phyloP scores from a whole-genome alignment of 2,888 invertebrate species.

The Tromatobia lineatoria region DNA sequence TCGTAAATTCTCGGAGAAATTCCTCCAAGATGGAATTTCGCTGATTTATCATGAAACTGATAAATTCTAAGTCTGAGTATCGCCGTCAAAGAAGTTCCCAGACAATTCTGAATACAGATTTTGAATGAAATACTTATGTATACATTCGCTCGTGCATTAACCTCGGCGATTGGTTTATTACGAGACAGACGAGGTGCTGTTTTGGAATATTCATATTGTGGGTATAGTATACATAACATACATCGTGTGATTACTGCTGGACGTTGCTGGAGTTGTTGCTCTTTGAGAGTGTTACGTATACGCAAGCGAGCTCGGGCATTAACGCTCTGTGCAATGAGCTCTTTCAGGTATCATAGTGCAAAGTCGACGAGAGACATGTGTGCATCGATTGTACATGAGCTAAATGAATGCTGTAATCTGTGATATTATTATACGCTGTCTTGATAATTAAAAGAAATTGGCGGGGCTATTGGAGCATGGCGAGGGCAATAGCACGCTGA shows the following conservation, averaged over 20 bases:
- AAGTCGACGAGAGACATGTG: constrained; percentile 17
- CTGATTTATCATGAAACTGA: constrained; percentile 23
- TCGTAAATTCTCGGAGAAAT: constrained; percentile 82
- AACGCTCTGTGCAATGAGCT: constrained; percentile 44
- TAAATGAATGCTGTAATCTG: constrained; percentile 37
- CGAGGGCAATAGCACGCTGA: constrained; percentile 65
- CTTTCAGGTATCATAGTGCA: constrained; percentile 6
- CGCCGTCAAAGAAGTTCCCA: neutral
- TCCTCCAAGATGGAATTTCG: constrained; percentile 57
- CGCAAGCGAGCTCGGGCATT: constrained; percentile 56
- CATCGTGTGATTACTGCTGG: constrained; percentile 53
- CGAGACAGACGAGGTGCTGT: constrained; percentile 59
- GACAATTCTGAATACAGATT: neutral
- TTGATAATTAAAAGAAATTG: constrained; percentile 77
- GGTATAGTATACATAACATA: constrained; percentile 33
- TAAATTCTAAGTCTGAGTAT: neutral
- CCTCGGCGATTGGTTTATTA: constrained; percentile 71
- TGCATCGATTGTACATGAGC: constrained; percentile 27
- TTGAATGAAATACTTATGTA: neutral
- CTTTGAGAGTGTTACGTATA: constrained; percentile 48
- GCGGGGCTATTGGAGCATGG: constrained; percentile 76
- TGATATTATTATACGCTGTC: constrained; percentile 61
- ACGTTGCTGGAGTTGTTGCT: constrained; percentile 2
- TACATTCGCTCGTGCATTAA: constrained; percentile 72
- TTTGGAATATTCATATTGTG: constrained; percentile 55